Evolutionary conservation across 2,113 vertebrate species (phyloP), one percentile per base, ranked within the genome.

Genomic region (Melanocharis versteri): DNA sequence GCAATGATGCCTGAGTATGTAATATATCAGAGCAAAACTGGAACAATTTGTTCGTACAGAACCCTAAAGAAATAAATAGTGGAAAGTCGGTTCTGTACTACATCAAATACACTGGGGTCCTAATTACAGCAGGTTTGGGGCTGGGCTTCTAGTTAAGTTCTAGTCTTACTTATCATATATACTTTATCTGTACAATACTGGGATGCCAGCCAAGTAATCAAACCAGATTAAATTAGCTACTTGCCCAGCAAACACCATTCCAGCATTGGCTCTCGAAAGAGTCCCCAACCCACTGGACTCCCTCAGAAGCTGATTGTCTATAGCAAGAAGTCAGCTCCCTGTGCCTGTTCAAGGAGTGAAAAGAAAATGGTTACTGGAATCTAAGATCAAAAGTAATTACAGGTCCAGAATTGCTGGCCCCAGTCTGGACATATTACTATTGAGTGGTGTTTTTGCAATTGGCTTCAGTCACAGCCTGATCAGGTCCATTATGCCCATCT

Each of bases 391-490:
- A 28, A 78, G 45, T 16, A 23, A 69, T 68, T 87, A 53, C 20
- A 82, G 7, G 13, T 53, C 37, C 13, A 78, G 65, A 79, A 87
- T 2, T 69, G 11, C 39, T 85, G 65, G 8, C 28, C 14, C 12
- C 11, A 40, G 20, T 54, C 82, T 81, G 44, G 23, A 57, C 4
- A 2, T 62, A 22, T 42, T 57, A 14, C 50, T 64, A 20, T 8
- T 28, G 56, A 93, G 70, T 33, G 33, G 10, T 31, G 30, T 4
- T 61, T 95, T 87, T 89, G 50, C 70, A 76, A 48, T 48, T 84
- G 73, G 30, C 62, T 88, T 90, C 94, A 93, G 73, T 22, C 53
- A 72, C 45, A 61, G 42, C 10, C 53, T 87, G 48, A 87, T 91
- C 82, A 89, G 30, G 33, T 72, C 84, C 42, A 66, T 93, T 83